Evolutionary conservation across 2,888 invertebrate genomes (phyloP), one percentile per base, ranked within the genome.

Genomic region (Brenthis daphne): DNA sequence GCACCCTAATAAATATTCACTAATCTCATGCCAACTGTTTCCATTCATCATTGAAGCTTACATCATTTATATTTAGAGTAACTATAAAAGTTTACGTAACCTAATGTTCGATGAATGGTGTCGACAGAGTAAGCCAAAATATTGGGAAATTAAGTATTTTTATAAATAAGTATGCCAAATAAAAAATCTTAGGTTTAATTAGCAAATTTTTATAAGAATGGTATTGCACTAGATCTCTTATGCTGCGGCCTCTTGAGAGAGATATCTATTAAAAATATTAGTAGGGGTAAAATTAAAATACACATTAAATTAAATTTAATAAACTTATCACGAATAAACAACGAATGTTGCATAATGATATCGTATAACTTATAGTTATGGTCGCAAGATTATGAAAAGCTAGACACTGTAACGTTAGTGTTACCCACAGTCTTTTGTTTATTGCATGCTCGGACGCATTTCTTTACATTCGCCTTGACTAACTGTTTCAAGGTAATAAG

Each of bases 11-110:
- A 71, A 68, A 65, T 66, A 57, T 51, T 11, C 37, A 43, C 37
- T 55, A 68, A 67, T 69, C 69, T 68, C 58, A 67, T 77, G 75
- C 77, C 75, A 77, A 75, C 65, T 74, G 73, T 60, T 71, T 77
- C 75, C 77, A 77, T 79, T 78, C 78, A 77, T 77, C 79, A 77
- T 58, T 65, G 70, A 61, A 71, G 55, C 70, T 77, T 73, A 74
- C 76, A 77, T 77, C 78, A 77, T 72, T 68, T 68, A 69, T 79
- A 77, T 77, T 77, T 78, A 76, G 72, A 74, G 74, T 75, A 71
- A 76, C 73, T 74, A 76, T 76, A 75, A 73, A 74, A 73, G 55
- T 76, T 74, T 76, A 73, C 75, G 76, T 75, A 77, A 74, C 73
- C 70, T 69, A 55, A 71, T 69, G 73, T 70, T 70, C 64, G 60